phyloP scores from a whole-genome alignment of 2,888 invertebrate species.

The Gortyna flavago region DNA sequence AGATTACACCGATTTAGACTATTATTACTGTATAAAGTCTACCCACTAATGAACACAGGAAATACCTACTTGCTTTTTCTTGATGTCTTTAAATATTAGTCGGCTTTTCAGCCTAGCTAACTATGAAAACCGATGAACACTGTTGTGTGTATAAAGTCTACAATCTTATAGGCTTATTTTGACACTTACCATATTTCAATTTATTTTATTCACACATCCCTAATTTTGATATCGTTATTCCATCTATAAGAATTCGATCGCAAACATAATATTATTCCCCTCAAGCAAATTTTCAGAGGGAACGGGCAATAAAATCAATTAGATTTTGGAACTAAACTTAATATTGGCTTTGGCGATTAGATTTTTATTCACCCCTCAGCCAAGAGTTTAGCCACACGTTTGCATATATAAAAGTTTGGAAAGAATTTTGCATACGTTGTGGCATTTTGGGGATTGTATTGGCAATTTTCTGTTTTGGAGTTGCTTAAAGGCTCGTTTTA shows the following conservation, averaged over 20 bases:
- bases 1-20: background rate
- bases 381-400: conserved; percentile 54
- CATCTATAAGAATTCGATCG: conserved; percentile 58
- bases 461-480: conserved; percentile 26
- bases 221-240: conserved; percentile 42
- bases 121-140: background rate
- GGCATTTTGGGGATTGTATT: conserved; percentile 33
- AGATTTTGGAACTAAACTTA: conserved; percentile 57
- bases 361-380: conserved; percentile 52
- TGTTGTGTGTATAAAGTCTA: background rate
- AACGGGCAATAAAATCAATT: conserved; percentile 64
- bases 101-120: too few species aligned
- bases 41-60: background rate
- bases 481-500: conserved; percentile 6
- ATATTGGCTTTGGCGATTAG: conserved; percentile 61
- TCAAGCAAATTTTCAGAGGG: conserved; percentile 59
- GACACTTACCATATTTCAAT: conserved; percentile 36
- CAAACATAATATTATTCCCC: conserved; percentile 54
- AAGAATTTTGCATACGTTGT: conserved; percentile 43
- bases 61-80: background rate
- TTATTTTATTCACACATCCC: conserved; percentile 38
- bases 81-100: background rate
- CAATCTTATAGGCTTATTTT: conserved; percentile 7
- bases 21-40: background rate
- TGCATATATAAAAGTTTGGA: conserved; percentile 52